Base-by-base conservation (phyloP, 2,797 vertebrate genomes). In the Hydrolagus colliei region DNA sequence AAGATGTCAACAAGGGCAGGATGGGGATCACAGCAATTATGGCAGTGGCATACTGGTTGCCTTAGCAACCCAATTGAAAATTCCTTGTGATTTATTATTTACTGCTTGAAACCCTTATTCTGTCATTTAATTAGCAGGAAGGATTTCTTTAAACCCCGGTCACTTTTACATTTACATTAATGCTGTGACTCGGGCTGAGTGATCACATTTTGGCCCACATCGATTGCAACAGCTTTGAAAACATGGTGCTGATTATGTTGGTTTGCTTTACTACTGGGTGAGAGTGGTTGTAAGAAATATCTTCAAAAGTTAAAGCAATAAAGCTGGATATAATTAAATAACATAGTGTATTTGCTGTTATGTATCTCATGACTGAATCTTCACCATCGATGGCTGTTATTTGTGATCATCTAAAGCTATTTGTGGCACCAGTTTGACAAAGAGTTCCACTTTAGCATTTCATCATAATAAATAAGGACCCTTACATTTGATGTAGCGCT, bases 31-130 rank as follows among this genome's bases (percentile, higher is more conserved):
- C 91, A 90, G 93, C 93, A 93, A 92, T 95, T 94, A 95, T 91
- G 93, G 93, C 90, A 93, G 89, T 91, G 91, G 92, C 92, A 91
- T 90, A 92, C 89, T 87, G 86, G 96, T 97, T 96, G 95, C 95
- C 93, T 94, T 96, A 95, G 94, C 92, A 92, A 97, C 95, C 91
- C 90, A 91, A 94, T 91, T 89, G 92, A 91, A 92, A 91, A 93
- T 95, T 94, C 92, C 91, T 92, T 95, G 93, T 94, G 90, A 94
- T 95, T 94, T 95, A 93, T 94, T 94, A 95, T 95, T 93, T 94
- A 94, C 92, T 90, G 90, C 92, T 92, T 93, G 90, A 92, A 90
- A 94, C 93, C 90, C 91, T 93, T 88, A 80, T 90, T 92, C 90
- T 91, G 89, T 93, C 91, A 92, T 95, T 95, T 95, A 95, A 95